Evolutionary conservation across 2,797 vertebrate genomes (phyloP).

Genomic region (Uromys caudimaculatus): DNA sequence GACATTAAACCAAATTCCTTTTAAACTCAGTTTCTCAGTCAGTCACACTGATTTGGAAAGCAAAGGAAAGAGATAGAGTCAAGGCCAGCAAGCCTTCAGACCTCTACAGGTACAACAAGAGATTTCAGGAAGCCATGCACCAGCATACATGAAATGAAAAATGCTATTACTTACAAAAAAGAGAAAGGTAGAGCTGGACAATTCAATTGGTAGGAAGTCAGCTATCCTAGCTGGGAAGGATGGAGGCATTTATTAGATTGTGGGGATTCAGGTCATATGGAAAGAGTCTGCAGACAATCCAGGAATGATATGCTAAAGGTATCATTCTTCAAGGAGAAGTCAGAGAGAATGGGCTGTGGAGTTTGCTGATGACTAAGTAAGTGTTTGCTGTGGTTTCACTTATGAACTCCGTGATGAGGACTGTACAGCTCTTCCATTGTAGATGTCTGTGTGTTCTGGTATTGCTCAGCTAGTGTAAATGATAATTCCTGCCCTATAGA

Average conservation of each 20-base stretch:
- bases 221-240: background rate
- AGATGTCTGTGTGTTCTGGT: background rate
- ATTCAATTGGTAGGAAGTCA: background rate
- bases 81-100: background rate
- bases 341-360: background rate
- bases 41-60: background rate
- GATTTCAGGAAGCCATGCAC: background rate
- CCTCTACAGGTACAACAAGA: background rate
- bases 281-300: conserved; percentile 26
- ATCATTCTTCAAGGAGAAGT: background rate
- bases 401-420: background rate
- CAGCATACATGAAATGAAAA: background rate
- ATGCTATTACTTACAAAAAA: background rate
- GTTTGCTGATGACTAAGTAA: background rate
- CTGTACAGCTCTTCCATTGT: background rate
- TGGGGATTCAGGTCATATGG: background rate
- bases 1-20: background rate
- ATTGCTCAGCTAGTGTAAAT: background rate
- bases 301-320: background rate
- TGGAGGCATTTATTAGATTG: background rate
- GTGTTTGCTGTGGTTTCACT: background rate
- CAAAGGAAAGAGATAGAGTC: background rate
- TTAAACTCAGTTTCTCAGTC: background rate
- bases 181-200: background rate
- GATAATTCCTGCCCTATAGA: background rate